Conservation (phyloP, 2,113 vertebrate genomes). For the Paradoxurus hermaphroditus region DNA sequence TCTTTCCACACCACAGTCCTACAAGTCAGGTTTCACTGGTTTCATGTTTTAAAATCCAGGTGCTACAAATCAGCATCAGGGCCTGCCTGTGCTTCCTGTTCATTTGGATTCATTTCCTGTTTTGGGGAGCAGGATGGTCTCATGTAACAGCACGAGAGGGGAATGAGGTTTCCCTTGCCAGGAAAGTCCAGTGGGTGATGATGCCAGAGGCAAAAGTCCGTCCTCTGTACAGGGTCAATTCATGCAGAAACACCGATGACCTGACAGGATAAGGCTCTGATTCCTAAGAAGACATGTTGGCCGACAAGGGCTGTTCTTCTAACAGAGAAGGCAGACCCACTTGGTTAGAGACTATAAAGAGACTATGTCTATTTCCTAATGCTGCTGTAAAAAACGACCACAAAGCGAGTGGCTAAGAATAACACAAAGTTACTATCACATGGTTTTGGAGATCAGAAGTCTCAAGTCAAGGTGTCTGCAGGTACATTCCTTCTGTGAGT, state of each 20-base stretch:
- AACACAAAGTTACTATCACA: background rate
- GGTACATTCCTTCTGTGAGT: background rate
- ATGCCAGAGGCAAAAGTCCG: constrained; percentile 48
- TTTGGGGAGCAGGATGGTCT: constrained; percentile 53
- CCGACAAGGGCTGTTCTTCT: background rate
- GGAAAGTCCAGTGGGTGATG: constrained; percentile 69
- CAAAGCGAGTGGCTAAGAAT: background rate
- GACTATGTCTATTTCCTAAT: background rate
- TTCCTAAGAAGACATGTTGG: background rate
- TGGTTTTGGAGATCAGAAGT: background rate
- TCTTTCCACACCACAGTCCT: background rate
- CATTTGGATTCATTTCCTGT: constrained; percentile 24
- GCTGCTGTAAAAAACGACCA: background rate
- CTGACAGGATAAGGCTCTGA: background rate
- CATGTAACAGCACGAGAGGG: constrained; percentile 25
- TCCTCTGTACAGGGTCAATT: background rate
- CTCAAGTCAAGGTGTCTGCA: background rate
- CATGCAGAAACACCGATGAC: background rate
- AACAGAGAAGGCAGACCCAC: background rate
- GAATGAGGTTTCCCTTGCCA: constrained; percentile 47
- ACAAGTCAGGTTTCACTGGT: background rate
- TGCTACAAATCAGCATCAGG: background rate
- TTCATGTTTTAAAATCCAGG: background rate
- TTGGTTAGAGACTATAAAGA: background rate
- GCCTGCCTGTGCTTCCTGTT: background rate